Percentiles rank a stretch among this genome's conserved stretches.
Conservation (phyloP, 2,113 vertebrate species). For the Oplegnathus fasciatus region DNA sequence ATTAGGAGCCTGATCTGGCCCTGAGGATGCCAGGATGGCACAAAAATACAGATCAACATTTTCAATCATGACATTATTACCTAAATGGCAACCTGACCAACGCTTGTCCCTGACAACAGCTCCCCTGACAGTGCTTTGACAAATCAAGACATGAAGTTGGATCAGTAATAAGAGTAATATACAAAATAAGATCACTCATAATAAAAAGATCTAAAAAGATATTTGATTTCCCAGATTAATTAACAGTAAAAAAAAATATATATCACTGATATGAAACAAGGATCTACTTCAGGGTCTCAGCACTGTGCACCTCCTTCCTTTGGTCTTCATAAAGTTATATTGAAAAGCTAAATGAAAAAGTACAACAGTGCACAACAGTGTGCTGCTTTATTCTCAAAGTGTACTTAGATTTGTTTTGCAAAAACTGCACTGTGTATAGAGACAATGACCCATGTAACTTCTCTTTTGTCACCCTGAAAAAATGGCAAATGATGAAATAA, state of each 20-base stretch:
- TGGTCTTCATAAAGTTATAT: neutral
- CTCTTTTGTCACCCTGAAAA: slow-evolving; percentile 4
- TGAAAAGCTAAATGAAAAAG: neutral
- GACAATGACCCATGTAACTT: slow-evolving; percentile 15
- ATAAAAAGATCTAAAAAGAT: neutral
- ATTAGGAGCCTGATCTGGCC: too few relatives aligned
- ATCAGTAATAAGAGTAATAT: neutral
- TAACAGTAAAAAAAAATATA: neutral
- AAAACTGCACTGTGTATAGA: neutral
- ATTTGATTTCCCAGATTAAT: neutral
- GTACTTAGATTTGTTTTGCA: neutral
- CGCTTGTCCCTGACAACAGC: neutral
- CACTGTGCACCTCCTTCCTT: neutral
- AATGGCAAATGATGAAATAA: neutral
- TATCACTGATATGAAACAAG: neutral
- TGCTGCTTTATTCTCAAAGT: neutral
- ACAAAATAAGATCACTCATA: too few relatives aligned
- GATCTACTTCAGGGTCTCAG: neutral
- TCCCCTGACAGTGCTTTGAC: neutral
- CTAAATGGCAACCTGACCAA: neutral
- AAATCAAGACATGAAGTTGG: neutral
- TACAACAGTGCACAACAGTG: neutral
- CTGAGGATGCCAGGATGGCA: too few relatives aligned
- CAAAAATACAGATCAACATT: neutral
- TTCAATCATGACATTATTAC: neutral